Base-by-base conservation (phyloP, 1,140 invertebrate species). In the Dreissena rostriformis region DNA sequence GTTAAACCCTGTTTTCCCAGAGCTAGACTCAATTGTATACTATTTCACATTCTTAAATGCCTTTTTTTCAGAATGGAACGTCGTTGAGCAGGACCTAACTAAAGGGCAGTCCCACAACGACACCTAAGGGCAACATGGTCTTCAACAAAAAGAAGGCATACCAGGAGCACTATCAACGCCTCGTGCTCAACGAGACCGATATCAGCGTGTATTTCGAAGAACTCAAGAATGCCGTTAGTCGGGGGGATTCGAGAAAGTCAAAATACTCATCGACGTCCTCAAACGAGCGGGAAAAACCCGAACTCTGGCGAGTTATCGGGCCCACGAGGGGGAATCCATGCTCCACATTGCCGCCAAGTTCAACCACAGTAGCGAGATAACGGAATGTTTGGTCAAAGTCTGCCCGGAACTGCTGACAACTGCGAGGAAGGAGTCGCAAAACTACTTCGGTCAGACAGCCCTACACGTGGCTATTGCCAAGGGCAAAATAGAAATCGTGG, bases 401-500 rank as follows among this genome's bases (percentile, higher is more conserved):
- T 80, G 77, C 49, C 84, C 84, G 19, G 73, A 80, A 71, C 63
- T 85, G 19, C 22, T 85, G 51, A 75, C 71, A 17, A 57, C 66
- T 24, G 84, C 71, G n/a, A 67, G 84, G 24, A 80, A 73, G 68
- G 53, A 70, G 29, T 76, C 71, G 14, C 29, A 75, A n/a, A 39
- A 84, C 49, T 88, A 88, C 66, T 84, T 78, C 61, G 87, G 87
- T 6, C 87, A 88, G 67, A 88, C 86, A 12, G 84, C 86, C 15
- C 79, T 88, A 0, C 87, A 88, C 65, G 84, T 87, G 17, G 81
- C 84, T 15, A 84, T 88, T 68, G 84, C 80, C 24, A 88, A 88
- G 70, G 73, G 83, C 39, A 88, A 88, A 57, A 29, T 73, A 14
- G 82, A 72, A 15, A 84, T 81, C 22, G 84, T 84, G 0, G 65